Base-by-base conservation (phyloP, 2,797 vertebrate genomes). In the Sebastes hubbsi region DNA sequence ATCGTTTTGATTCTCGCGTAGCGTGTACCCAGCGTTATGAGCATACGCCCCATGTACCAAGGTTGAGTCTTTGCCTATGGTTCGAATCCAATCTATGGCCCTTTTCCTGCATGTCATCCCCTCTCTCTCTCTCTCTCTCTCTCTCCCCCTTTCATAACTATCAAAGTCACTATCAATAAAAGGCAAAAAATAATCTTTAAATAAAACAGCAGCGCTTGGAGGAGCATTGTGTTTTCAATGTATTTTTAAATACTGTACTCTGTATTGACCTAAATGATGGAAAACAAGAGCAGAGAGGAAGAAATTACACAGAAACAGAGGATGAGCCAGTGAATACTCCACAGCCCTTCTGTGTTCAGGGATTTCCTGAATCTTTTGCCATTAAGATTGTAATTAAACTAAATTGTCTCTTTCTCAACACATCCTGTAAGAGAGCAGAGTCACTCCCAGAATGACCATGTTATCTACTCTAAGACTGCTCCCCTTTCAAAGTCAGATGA, bases 381-480 rank as follows among this genome's bases (percentile, higher is more conserved):
- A 29, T 78, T 81, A 78, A 56, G 72, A 71, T 74, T 80, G 78
- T 38, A 89, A 92, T 94, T 90, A 80, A 80, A 60, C 77, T 82
- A 73, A 91, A 93, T 91, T 81, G 82, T 85, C 69, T 64, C 77
- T 80, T 88, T 89, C 62, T 81, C 54, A 59, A 78, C 75, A 75
- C 70, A 83, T 88, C 80, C 73, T 62, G 76, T 72, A 77, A 79
- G 52, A 77, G 65, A 69, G 74, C 34, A 54, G 68, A 79, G 74
- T 78, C 73, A 70, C 86, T 85, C 80, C 78, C 76, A 77, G 89
- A 92, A 84, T 58, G 52, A 72, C 27, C 46, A 6, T 1, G 18
- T 92, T 93, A 93, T 94, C 91, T 93, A 10, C 68, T 83, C 69
- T 59, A 49, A 77, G 80, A 77, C 74, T 73, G 75, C 69, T 59